A percentile compares a stretch with the other conserved stretches of the same genome.
Evolutionary conservation across 1,140 invertebrate species (phyloP).

Genomic region (Sycophaga agraensis): DNA sequence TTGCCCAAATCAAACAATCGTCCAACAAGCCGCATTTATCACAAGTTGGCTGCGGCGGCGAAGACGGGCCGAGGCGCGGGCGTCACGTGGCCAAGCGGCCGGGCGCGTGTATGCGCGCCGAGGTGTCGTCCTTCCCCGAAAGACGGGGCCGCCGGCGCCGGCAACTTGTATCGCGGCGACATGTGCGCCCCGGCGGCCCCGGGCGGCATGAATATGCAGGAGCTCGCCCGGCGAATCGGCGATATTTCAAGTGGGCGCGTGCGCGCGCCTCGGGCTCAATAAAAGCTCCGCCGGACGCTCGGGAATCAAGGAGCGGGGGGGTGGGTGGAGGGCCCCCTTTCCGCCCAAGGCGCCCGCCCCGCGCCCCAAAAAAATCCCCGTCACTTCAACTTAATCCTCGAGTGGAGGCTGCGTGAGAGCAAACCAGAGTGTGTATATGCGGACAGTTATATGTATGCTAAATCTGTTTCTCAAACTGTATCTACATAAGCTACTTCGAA

Average conservation of each 20-base stretch:
- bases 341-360: too few species aligned
- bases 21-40: conserved; percentile 20
- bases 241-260: too few species aligned
- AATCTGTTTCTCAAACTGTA: too few species aligned
- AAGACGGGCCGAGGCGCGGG: not conserved
- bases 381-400: too few species aligned
- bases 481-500: too few species aligned
- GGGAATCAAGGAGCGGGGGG: conserved; percentile 1
- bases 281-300: not conserved
- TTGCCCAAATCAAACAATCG: not conserved
- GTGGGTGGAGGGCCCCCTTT: too few species aligned
- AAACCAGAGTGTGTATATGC: too few species aligned
- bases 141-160: not conserved
- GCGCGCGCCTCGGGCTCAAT: conserved; percentile 4
- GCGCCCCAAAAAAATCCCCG: too few species aligned
- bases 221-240: conserved; percentile 40
- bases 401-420: too few species aligned
- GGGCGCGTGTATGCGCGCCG: too few species aligned
- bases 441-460: too few species aligned
- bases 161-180: conserved; percentile 40
- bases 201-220: conserved; percentile 47
- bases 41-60: conserved; percentile 3
- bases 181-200: conserved; percentile 33
- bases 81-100: conserved; percentile 21
- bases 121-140: too few species aligned